Evolutionary conservation across 2,888 invertebrate species (phyloP).

Genomic region (Ametastegia equiseti): DNA sequence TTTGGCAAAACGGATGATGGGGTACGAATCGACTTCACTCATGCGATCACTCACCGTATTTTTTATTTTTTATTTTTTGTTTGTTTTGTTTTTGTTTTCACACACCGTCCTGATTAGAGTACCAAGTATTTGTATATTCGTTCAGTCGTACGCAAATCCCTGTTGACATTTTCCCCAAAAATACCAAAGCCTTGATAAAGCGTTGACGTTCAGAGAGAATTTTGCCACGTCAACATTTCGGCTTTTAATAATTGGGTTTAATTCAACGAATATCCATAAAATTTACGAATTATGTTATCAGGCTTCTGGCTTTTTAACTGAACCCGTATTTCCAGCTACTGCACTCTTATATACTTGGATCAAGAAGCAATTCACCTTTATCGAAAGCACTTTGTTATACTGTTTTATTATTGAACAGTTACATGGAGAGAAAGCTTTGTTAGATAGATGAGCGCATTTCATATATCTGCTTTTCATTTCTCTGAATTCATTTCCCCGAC

Average conservation of each 20-base stretch:
- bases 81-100: too few relatives aligned
- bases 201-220: background rate
- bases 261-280: background rate
- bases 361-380: background rate
- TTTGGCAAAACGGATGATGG: background rate
- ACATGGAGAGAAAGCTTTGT: background rate
- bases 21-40: background rate
- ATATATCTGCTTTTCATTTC: background rate
- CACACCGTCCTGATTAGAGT: background rate
- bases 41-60: background rate
- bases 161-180: background rate
- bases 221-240: background rate
- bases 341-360: background rate
- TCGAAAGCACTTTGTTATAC: background rate
- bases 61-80: too few relatives aligned
- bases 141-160: background rate
- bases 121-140: background rate
- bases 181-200: background rate
- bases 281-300: background rate
- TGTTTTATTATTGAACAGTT: background rate
- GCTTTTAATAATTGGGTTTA: background rate
- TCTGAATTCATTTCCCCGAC: slow-evolving; percentile 1
- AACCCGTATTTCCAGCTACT: background rate
- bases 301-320: background rate
- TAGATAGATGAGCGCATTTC: background rate